These are phyloP conservation scores for Bimastos eiseni DNA, from an alignment of 2,888 invertebrate species.

Conservation along the genomic window DNA sequence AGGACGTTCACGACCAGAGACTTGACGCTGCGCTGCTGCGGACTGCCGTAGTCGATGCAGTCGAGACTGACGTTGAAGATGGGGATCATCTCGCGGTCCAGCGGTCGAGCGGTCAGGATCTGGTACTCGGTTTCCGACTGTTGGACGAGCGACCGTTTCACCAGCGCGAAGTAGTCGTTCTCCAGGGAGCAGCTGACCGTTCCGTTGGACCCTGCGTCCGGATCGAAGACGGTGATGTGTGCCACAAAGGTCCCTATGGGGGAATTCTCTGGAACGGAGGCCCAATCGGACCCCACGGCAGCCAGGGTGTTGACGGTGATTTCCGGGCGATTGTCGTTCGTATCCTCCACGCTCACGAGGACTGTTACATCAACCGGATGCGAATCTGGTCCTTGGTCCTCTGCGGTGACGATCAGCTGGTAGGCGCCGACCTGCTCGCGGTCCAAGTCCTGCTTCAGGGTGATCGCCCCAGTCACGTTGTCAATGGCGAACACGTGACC, in stretches of 20 bases:
- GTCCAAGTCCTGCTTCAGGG: conserved; percentile 33
- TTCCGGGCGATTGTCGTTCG: conserved; percentile 40
- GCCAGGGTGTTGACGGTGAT: conserved; percentile 33
- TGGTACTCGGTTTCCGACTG: conserved; percentile 33
- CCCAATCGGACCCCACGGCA: conserved; percentile 19
- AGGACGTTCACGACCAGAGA: conserved; percentile 30
- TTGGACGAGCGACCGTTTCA: conserved; percentile 18
- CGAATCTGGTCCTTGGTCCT: conserved; percentile 40
- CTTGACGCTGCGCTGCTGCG: conserved; percentile 20
- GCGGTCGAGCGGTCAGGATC: conserved; percentile 22
- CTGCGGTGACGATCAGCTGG: conserved; percentile 43
- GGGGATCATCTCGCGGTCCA: conserved; percentile 24
- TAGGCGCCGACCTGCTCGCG: conserved; percentile 37
- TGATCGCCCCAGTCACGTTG: conserved; percentile 37
- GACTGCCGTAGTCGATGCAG: conserved; percentile 28
- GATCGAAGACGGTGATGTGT: conserved; percentile 32
- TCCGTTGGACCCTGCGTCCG: conserved; percentile 31
- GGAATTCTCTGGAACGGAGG: conserved; percentile 33
- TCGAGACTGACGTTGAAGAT: conserved; percentile 21
- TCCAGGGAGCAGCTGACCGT: conserved; percentile 28
- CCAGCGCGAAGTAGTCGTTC: conserved; percentile 9
- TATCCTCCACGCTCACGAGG: conserved; percentile 39
- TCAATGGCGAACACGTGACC: conserved; percentile 42
- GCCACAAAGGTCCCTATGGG: conserved; percentile 33
- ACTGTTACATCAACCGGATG: conserved; percentile 37